These are phyloP conservation scores for Apotomis betuletana DNA, from an alignment of 2,888 invertebrate species.

Conservation along the genomic window DNA sequence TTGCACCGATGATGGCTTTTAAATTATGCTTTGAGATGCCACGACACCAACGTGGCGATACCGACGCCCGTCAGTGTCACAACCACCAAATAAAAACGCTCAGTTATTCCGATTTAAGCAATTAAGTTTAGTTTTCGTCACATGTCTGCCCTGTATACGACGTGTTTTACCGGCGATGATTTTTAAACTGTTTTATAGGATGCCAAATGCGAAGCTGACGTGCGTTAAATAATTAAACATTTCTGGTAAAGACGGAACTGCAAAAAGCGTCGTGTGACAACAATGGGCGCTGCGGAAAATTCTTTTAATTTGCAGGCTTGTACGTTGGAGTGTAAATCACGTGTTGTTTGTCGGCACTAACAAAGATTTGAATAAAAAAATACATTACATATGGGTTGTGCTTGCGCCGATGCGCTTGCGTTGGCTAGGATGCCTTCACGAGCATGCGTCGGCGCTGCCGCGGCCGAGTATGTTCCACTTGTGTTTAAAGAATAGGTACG, in stretches of 20 bases:
- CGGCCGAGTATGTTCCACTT: slow-evolving; percentile 35
- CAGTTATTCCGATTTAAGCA: slow-evolving; percentile 63
- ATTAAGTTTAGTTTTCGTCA: slow-evolving; percentile 56
- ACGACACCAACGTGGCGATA: slow-evolving; percentile 52
- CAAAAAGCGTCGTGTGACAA: slow-evolving; percentile 32
- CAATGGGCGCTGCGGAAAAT: slow-evolving; percentile 26
- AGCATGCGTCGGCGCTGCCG: slow-evolving; percentile 52
- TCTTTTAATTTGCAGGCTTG: slow-evolving; percentile 26
- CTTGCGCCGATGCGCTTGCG: slow-evolving; percentile 47
- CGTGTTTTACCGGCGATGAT: slow-evolving; percentile 22
- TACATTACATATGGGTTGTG: slow-evolving; percentile 44
- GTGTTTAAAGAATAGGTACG: slow-evolving; percentile 25
- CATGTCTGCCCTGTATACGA: slow-evolving; percentile 43
- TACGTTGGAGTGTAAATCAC: slow-evolving; percentile 40
- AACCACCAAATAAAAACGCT: slow-evolving; percentile 55
- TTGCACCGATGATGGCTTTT: slow-evolving; percentile 18
- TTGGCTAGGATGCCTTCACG: slow-evolving; percentile 76
- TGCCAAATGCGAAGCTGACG: slow-evolving; percentile 32
- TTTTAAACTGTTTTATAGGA: slow-evolving; percentile 22
- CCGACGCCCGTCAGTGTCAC: slow-evolving; percentile 64
- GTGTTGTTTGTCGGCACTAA: slow-evolving; percentile 28
- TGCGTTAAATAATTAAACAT: slow-evolving; percentile 38
- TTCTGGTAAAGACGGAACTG: slow-evolving; percentile 35
- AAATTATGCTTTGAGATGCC: slow-evolving; percentile 29
- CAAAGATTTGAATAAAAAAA: slow-evolving; percentile 42